phyloP scores from a whole-genome alignment of 2,797 vertebrate genomes.

The Novumbra hubbsi region DNA sequence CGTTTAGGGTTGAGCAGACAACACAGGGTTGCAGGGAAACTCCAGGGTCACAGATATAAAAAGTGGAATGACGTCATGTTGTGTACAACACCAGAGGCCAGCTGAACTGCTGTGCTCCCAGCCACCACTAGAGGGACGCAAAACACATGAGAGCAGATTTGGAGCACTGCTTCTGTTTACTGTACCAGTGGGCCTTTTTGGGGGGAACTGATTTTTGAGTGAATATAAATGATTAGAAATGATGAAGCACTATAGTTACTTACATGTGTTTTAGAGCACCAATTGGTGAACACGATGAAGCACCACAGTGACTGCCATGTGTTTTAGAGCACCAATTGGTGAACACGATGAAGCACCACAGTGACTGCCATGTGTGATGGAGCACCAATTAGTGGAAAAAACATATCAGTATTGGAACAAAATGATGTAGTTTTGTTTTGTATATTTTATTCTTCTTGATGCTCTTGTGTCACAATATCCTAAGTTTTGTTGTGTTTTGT shows the following conservation, averaged over 20 bases:
- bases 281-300: too few species aligned
- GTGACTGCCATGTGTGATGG: too few species aligned
- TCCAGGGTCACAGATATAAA: constrained; percentile 80
- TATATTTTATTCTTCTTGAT: constrained; percentile 54
- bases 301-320: too few species aligned
- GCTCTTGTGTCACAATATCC: constrained; percentile 49
- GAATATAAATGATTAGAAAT: constrained; percentile 34
- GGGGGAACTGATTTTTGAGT: constrained; percentile 40
- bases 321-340: constrained; percentile 30
- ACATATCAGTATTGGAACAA: constrained; percentile 60
- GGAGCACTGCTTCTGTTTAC: background rate
- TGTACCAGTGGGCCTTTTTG: constrained; percentile 6
- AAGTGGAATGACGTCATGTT: constrained; percentile 73
- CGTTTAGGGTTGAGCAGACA: constrained; percentile 72
- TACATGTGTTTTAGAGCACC: too few species aligned
- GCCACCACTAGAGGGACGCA: constrained; percentile 72
- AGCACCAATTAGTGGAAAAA: constrained; percentile 31
- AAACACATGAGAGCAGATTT: constrained; percentile 49
- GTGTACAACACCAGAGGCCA: constrained; percentile 41
- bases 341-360: too few species aligned
- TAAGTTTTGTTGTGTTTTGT: constrained; percentile 56
- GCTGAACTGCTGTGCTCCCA: constrained; percentile 20
- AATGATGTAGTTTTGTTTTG: constrained; percentile 37
- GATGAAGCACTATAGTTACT: constrained; percentile 2
- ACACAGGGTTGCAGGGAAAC: constrained; percentile 78